Evolutionary conservation across 2,113 vertebrate genomes (phyloP), one percentile per base, ranked within the genome.

Genomic region (Clupea harengus): DNA sequence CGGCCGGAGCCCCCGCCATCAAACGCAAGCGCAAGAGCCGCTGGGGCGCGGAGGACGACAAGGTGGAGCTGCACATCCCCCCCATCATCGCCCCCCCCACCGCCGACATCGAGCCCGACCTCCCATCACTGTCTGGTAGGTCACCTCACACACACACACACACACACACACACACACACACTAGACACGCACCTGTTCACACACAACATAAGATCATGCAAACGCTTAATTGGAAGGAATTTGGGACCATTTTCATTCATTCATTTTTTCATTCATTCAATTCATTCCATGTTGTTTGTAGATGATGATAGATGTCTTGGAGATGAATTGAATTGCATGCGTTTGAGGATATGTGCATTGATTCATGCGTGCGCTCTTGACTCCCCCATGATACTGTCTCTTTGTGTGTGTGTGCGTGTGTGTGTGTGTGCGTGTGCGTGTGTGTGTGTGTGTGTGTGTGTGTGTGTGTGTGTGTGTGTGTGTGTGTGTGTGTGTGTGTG

Each of bases 21-120:
- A 99, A 99, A 86, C 96, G 96, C 88, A 99, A 97, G 91, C 92
- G 97, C 86, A 99, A 99, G 94, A 99, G 98, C 91, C 93, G 98
- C 25, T 99, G 98, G 98, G 98, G 98, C 0, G 96, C 98, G 0
- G 97, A 97, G 85, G 97, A 97, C 13, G 97, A 99, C 75, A 97
- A 97, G 89, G 96, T 98, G 15, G 96, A 97, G 0, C 28, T 99
- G 46, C 96, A 96, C 0, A 28, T 92, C 64, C 92, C 92, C 18
- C 44, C 90, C 0, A 82, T 95, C 64, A 20, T 94, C 83, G 50
- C 91, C 64, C 96, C 97, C 96, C 88, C 95, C 84, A 89, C n/a
- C 50, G 46, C 39, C 54, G 46, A 90, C 50, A 82, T 85, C 13
- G 93, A 94, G 44, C 86, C 88, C 0, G 89, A 90, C 72, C 44